These are phyloP conservation scores for Apis florea DNA, from an alignment of 1,140 invertebrate genomes.

Conservation along the genomic window DNA sequence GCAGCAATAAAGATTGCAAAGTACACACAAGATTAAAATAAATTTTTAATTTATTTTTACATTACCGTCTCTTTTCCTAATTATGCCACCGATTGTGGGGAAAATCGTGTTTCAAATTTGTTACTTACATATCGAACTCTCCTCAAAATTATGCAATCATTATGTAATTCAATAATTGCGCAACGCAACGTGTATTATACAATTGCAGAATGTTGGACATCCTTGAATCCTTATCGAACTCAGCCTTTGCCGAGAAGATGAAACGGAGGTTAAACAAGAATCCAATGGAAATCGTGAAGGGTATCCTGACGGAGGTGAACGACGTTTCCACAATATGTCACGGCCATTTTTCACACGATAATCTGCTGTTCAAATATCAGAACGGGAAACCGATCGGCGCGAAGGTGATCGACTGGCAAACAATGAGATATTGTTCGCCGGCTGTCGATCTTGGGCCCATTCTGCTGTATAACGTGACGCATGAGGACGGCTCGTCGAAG, in stretches of 20 bases:
- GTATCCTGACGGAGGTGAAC: constrained; percentile 32
- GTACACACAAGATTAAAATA: no score
- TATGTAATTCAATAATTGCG: no score
- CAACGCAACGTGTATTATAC: neutral
- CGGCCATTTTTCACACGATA: constrained; percentile 68
- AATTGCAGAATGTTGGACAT: constrained; percentile 40
- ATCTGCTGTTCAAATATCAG: constrained; percentile 71
- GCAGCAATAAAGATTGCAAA: no score
- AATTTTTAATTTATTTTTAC: no score
- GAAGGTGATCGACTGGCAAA: constrained; percentile 71
- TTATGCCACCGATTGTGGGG: no score
- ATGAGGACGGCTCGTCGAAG: neutral
- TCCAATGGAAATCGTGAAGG: constrained; percentile 8
- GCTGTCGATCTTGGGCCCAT: constrained; percentile 68
- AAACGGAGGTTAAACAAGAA: constrained; percentile 29
- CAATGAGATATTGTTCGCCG: constrained; percentile 64
- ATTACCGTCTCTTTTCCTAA: no score
- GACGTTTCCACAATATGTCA: constrained; percentile 69
- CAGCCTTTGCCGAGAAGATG: constrained; percentile 3
- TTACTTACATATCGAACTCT: no score
- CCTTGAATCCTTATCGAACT: constrained; percentile 29
- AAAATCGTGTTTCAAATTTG: no score
- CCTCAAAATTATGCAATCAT: no score
- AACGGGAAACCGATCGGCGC: constrained; percentile 63
- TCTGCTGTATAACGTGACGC: constrained; percentile 54